Evolutionary conservation across 2,888 invertebrate species (phyloP).

Genomic region (Xylota segnis): DNA sequence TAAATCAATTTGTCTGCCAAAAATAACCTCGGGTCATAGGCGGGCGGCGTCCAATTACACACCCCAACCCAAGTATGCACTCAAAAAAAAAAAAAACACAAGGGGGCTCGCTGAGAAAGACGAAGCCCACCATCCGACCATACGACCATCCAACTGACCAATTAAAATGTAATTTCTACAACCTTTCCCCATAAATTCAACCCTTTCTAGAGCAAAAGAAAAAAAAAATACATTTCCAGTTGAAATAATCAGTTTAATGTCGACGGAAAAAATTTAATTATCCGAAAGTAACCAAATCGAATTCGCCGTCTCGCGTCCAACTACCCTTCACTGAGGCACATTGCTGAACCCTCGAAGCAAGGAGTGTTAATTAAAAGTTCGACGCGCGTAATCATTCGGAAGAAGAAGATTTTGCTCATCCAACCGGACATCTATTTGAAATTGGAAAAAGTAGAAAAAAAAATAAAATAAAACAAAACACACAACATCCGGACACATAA

Average conservation of each 20-base stretch:
- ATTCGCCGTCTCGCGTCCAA: slow-evolving; percentile 1
- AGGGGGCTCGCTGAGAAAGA: not conserved
- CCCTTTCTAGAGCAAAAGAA: slow-evolving; percentile 17
- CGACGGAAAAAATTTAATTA: slow-evolving; percentile 49
- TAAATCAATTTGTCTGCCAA: slow-evolving; percentile 69
- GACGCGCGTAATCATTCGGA: slow-evolving; percentile 48
- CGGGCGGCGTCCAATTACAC: slow-evolving; percentile 45
- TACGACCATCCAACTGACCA: slow-evolving; percentile 55
- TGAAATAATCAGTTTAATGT: slow-evolving; percentile 60
- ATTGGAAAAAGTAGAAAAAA: slow-evolving; percentile 4
- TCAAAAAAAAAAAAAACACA: too few relatives aligned
- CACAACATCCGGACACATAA: slow-evolving; percentile 52
- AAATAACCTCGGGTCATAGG: slow-evolving; percentile 55
- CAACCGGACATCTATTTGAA: slow-evolving; percentile 34
- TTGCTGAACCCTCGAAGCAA: slow-evolving; percentile 4
- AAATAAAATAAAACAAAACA: not conserved
- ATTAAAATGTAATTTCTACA: slow-evolving; percentile 51
- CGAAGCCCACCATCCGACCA: slow-evolving; percentile 38
- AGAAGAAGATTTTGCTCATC: slow-evolving; percentile 10
- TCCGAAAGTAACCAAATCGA: slow-evolving; percentile 36
- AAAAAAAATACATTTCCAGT: slow-evolving; percentile 35
- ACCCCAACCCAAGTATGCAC: not conserved
- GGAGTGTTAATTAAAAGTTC: slow-evolving; percentile 71
- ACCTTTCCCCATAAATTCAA: slow-evolving; percentile 7
- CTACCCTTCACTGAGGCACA: slow-evolving; percentile 18